Base-by-base conservation (phyloP, 2,797 vertebrate species). In the Sebastes melanostomus region DNA sequence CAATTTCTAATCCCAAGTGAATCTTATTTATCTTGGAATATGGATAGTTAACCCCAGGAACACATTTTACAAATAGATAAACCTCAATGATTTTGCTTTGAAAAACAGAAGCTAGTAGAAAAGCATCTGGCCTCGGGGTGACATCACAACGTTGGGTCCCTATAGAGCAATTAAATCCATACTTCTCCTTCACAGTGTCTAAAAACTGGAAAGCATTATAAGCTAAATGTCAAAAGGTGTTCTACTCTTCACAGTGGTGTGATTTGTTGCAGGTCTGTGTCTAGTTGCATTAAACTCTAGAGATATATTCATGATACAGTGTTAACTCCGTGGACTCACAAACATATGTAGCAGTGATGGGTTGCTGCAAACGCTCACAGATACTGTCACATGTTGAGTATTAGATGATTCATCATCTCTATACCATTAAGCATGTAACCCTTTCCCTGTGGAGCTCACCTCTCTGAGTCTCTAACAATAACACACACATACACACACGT, bases 341-440 rank as follows among this genome's bases (percentile, higher is more conserved):
- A 14, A 72, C 18, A 38, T 65, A 30, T 46, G n/a, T 6, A 18
- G 20, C 60, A 66, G 38, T 27, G 16, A 36, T 9, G 10, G 7
- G 11, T 36, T 20, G 36, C 5, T 36, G n/a, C 20, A 46, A 13
- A 66, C 24, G 3, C 11, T 6, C 61, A 38, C 59, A 60, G 55
- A 72, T n/a, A 12, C 66, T 52, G 68, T 74, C 68, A 56, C 50
- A 67, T 68, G 56, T 83, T 32, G 24, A 58, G 42, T 50, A 32
- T 89, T 2, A 9, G 36, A 79, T 77, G 79, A 91, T 88, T 88
- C 79, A 74, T 88, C 77, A 74, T 66, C 73, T 25, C 82, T 82
- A 61, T 83, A 80, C 29, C 8, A 13, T 25, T 70, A 72, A 66
- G 52, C 62, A 59, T 61, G 29, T 29, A 20, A 65, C 84, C 82